Evolutionary conservation across 2,888 invertebrate species (phyloP).

Genomic region (Zelleria hepariella): DNA sequence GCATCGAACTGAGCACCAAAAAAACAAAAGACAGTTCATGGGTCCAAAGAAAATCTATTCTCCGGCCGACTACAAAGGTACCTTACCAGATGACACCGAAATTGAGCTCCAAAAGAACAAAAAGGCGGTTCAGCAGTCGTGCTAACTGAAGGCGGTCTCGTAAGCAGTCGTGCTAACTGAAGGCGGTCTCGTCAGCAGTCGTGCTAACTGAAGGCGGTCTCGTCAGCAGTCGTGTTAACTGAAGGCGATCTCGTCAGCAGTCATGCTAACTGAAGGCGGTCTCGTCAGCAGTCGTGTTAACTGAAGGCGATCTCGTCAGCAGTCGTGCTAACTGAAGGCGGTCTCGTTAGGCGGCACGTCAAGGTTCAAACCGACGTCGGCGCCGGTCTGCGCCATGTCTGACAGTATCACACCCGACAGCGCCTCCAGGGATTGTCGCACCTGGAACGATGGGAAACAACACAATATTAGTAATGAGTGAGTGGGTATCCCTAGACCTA

Average conservation of each 20-base stretch:
- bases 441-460: too few relatives aligned
- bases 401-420: slow-evolving; percentile 77
- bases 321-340: slow-evolving; percentile 51
- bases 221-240: too few relatives aligned
- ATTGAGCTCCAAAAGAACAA: too few relatives aligned
- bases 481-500: too few relatives aligned
- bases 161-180: neutral
- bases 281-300: slow-evolving; percentile 25
- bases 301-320: neutral
- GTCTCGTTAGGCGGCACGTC: slow-evolving; percentile 49
- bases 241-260: too few relatives aligned
- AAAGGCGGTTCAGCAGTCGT: too few relatives aligned
- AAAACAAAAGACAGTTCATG: neutral
- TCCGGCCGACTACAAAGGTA: too few relatives aligned
- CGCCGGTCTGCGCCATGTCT: slow-evolving; percentile 49
- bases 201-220: neutral
- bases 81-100: too few relatives aligned
- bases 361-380: slow-evolving; percentile 20
- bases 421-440: slow-evolving; percentile 84
- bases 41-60: neutral
- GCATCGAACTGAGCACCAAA: neutral
- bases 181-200: neutral
- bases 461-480: too few relatives aligned
- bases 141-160: too few relatives aligned
- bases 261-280: slow-evolving; percentile 54